Evolutionary conservation across 2,113 vertebrate species (phyloP).

Genomic region (Plotosus lineatus): DNA sequence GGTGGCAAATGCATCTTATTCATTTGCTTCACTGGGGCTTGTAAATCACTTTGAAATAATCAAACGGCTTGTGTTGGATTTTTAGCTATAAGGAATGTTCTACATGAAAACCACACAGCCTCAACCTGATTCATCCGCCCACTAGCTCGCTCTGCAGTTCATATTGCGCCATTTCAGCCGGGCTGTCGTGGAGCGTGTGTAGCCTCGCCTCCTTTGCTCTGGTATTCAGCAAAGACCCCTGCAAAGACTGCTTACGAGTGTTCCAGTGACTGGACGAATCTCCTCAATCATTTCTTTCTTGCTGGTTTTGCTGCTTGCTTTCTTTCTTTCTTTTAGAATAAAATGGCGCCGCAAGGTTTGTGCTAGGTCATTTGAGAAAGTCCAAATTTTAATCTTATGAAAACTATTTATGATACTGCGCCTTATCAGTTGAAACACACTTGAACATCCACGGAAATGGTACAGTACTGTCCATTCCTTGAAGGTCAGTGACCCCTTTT

Average conservation of each 20-base stretch:
- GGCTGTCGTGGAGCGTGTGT: constrained; percentile 12
- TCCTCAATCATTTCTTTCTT: background rate
- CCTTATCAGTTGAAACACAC: too few species aligned
- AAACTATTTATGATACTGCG: background rate
- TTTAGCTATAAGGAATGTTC: constrained; percentile 34
- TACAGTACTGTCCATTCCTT: background rate
- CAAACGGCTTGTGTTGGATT: constrained; percentile 25
- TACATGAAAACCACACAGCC: constrained; percentile 36
- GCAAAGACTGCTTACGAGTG: background rate
- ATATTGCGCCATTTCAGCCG: constrained; percentile 52
- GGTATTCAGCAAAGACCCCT: constrained; percentile 25
- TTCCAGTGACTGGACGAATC: constrained; percentile 4
- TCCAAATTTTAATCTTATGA: background rate
- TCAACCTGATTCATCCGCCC: constrained; percentile 37
- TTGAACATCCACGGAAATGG: constrained; percentile 31
- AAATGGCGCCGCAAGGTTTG: background rate
- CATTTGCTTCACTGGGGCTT: constrained; percentile 27
- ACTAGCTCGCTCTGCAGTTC: constrained; percentile 50
- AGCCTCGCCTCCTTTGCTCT: constrained; percentile 35
- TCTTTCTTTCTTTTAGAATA: background rate
- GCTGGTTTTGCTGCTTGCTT: background rate
- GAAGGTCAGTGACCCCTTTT: constrained; percentile 13
- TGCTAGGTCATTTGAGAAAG: background rate
- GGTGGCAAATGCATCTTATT: constrained; percentile 38
- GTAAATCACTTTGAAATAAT: constrained; percentile 39